A percentile compares a stretch with the other conserved stretches of the same genome.
These are phyloP conservation scores for Cyprinodon brontotheroides DNA, from an alignment of 2,113 vertebrate species.

Conservation along the genomic window DNA sequence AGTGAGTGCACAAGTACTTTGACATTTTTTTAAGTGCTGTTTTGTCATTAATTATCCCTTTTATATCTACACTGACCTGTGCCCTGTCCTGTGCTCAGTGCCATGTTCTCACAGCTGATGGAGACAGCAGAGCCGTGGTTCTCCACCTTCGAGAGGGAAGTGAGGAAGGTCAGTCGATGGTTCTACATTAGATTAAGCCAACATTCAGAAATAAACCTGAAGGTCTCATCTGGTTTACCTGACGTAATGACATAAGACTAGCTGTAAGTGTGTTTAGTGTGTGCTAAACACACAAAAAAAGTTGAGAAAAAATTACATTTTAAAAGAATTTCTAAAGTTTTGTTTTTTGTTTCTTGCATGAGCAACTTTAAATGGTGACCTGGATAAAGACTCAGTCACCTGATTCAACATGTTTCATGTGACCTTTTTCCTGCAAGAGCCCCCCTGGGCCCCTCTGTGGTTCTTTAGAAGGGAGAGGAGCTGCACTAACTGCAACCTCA, in stretches of 20 bases:
- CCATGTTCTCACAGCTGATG: constrained; percentile 83
- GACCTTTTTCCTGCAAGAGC: background rate
- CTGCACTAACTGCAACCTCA: background rate
- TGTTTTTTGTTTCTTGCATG: too few species aligned
- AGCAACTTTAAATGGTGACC: too few species aligned
- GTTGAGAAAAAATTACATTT: too few species aligned
- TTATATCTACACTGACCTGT: background rate
- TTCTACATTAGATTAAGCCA: background rate
- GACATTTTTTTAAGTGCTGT: background rate
- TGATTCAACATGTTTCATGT: background rate
- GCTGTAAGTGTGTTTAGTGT: background rate
- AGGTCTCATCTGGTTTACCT: constrained; percentile 4
- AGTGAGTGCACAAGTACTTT: constrained; percentile 83
- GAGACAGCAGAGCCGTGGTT: constrained; percentile 84
- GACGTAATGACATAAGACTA: background rate
- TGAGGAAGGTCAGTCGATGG: constrained; percentile 74
- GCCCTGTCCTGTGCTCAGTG: constrained; percentile 47
- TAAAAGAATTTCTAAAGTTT: too few species aligned
- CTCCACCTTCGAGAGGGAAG: constrained; percentile 81
- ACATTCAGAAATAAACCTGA: constrained; percentile 5
- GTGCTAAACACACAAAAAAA: background rate
- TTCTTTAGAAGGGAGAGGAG: background rate
- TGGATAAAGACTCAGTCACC: too few species aligned
- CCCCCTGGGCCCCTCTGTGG: background rate
- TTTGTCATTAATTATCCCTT: background rate